Evolutionary conservation across 30 jellyfish, hydroid and myxozoan genomes (phyloP).

Genomic region (Sanderia malayensis): DNA sequence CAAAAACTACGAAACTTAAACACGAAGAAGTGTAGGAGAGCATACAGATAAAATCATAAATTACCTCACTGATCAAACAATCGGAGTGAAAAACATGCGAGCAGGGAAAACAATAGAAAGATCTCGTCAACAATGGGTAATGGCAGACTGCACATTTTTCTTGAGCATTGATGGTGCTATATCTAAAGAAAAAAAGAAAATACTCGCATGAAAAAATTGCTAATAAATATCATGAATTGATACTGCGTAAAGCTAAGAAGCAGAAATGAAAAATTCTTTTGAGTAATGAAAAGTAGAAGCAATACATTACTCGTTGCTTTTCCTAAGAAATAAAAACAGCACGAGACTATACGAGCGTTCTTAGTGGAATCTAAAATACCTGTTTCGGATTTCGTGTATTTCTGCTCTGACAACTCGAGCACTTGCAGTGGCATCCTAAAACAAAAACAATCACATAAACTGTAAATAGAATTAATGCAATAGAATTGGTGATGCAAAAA

Average conservation of each 20-base stretch:
- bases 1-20: no score
- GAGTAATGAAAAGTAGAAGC: no score
- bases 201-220: no score
- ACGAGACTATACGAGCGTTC: no score
- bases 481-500: no score
- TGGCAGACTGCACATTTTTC: conserved; percentile 94
- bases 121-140: conserved; percentile 91
- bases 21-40: background rate
- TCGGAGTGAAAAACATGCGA: conserved; percentile 94
- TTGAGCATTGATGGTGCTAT: conserved; percentile 87
- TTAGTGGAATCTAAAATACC: conserved; percentile 54
- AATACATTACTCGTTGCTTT: no score
- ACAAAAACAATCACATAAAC: background rate
- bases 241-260: no score
- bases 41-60: background rate
- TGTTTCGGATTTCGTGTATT: conserved; percentile 78
- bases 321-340: no score
- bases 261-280: no score
- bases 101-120: conserved; percentile 97
- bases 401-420: conserved; percentile 97
- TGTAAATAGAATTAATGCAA: background rate
- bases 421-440: conserved; percentile 98
- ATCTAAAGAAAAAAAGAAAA: conserved; percentile 41
- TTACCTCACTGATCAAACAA: conserved; percentile 86
- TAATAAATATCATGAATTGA: no score